Conservation (phyloP, 2,888 invertebrate genomes). For the Zygogramma bicolorata region DNA sequence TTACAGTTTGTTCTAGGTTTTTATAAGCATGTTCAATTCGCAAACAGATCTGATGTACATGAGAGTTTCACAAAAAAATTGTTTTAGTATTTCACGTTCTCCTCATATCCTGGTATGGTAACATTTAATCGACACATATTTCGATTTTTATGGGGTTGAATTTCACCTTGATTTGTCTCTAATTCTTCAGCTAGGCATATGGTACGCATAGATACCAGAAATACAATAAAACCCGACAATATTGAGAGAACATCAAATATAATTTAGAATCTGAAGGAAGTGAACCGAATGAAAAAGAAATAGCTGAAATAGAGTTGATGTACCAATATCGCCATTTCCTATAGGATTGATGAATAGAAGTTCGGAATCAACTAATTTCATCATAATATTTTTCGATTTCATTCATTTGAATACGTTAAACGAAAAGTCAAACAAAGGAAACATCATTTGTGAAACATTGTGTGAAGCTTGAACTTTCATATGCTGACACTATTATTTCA, state of each 20-base stretch:
- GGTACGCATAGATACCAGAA: slow-evolving; percentile 8
- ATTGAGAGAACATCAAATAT: background rate
- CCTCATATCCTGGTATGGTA: background rate
- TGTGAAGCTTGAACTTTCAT: too few species aligned
- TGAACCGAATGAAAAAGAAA: background rate
- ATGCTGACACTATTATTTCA: too few species aligned
- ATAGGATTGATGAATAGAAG: too few species aligned
- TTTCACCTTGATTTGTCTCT: background rate
- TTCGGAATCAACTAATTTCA: too few species aligned
- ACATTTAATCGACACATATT: background rate
- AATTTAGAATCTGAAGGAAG: background rate
- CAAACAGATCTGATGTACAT: background rate
- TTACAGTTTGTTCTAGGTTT: too few species aligned
- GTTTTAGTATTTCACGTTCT: background rate
- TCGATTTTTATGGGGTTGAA: background rate
- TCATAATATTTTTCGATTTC: too few species aligned
- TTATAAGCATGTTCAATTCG: too few species aligned
- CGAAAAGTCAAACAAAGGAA: too few species aligned
- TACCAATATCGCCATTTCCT: too few species aligned
- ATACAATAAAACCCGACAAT: background rate
- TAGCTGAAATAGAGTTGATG: too few species aligned
- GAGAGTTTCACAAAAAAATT: background rate
- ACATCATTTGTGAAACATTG: too few species aligned
- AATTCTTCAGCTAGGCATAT: background rate
- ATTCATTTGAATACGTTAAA: too few species aligned